A percentile compares a stretch with the other conserved stretches of the same genome.
phyloP scores from a whole-genome alignment of 2,113 vertebrate species.

The Poecile atricapillus region DNA sequence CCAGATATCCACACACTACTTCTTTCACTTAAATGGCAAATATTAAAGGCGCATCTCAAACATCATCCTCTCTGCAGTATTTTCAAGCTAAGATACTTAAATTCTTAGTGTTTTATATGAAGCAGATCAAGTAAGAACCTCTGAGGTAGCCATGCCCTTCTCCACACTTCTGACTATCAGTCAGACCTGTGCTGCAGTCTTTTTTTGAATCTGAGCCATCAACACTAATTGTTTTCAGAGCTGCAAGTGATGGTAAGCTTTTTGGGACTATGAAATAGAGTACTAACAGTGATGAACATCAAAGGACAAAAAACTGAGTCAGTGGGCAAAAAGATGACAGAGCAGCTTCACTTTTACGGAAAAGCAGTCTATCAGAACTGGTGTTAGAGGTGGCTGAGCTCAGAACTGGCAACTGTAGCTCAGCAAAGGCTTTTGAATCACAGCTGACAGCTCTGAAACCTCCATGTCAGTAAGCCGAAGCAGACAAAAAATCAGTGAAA shows the following conservation, averaged over 20 bases:
- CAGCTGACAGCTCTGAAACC: background rate
- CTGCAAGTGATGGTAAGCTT: background rate
- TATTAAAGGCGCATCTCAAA: background rate
- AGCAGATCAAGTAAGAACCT: background rate
- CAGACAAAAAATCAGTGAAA: background rate
- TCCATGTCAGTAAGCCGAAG: background rate
- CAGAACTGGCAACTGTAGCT: background rate
- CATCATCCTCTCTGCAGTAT: background rate
- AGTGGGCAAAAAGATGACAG: background rate
- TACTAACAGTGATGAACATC: background rate
- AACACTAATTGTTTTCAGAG: background rate
- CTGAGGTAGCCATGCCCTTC: background rate
- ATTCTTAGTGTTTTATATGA: background rate
- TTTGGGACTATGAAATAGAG: background rate
- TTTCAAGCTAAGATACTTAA: background rate
- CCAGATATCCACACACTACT: background rate
- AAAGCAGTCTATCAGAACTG: background rate
- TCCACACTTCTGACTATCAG: background rate
- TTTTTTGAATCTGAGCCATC: background rate
- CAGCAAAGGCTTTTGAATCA: background rate
- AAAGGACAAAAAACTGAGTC: background rate
- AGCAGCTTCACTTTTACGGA: background rate
- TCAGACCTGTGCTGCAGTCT: background rate
- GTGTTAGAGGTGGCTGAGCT: background rate
- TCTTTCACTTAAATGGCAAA: background rate